These are phyloP conservation scores for Thelohanellus kitauei DNA, from an alignment of 30 jellyfish, hydroid and myxozoan genomes.

Conservation along the genomic window DNA sequence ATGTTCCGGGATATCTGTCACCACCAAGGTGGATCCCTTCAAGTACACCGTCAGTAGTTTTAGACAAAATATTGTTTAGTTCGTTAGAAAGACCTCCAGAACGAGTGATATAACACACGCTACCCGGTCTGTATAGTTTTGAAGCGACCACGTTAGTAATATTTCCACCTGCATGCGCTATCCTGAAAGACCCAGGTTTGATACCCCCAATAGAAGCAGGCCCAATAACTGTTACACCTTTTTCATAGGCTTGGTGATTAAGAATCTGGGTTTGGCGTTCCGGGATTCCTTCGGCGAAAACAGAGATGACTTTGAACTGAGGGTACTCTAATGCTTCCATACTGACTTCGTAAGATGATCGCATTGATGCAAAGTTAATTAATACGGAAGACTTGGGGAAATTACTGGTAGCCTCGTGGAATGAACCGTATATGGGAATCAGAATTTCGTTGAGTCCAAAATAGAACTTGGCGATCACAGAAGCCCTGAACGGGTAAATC, in stretches of 20 bases:
- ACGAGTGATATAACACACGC: slow-evolving; percentile 73
- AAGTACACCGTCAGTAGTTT: slow-evolving; percentile 75
- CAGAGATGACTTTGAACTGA: slow-evolving; percentile 54
- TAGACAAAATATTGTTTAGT: slow-evolving; percentile 53
- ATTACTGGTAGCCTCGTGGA: slow-evolving; percentile 37
- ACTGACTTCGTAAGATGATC: slow-evolving; percentile 78
- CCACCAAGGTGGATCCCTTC: slow-evolving; percentile 97
- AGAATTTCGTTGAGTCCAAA: slow-evolving; percentile 83
- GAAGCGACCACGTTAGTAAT: slow-evolving; percentile 85
- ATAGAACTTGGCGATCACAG: slow-evolving; percentile 14
- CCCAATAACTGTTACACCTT: slow-evolving; percentile 50
- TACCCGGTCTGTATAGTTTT: slow-evolving; percentile 72
- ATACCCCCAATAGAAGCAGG: slow-evolving; percentile 98
- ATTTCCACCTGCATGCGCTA: slow-evolving; percentile 91
- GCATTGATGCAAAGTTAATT: slow-evolving; percentile 75
- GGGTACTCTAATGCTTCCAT: slow-evolving; percentile 34
- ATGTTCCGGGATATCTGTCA: slow-evolving; percentile 93
- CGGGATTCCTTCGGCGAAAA: slow-evolving; percentile 92
- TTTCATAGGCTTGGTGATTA: slow-evolving; percentile 32
- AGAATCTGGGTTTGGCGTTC: slow-evolving; percentile 46
- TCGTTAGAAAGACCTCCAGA: slow-evolving; percentile 93
- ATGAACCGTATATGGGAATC: slow-evolving; percentile 52
- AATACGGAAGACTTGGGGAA: slow-evolving; percentile 39
- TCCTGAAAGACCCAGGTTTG: slow-evolving; percentile 83
- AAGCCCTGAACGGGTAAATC: slow-evolving; percentile 70